These are phyloP conservation scores for Conomelus anceps DNA, from an alignment of 2,888 invertebrate genomes.

Conservation along the genomic window DNA sequence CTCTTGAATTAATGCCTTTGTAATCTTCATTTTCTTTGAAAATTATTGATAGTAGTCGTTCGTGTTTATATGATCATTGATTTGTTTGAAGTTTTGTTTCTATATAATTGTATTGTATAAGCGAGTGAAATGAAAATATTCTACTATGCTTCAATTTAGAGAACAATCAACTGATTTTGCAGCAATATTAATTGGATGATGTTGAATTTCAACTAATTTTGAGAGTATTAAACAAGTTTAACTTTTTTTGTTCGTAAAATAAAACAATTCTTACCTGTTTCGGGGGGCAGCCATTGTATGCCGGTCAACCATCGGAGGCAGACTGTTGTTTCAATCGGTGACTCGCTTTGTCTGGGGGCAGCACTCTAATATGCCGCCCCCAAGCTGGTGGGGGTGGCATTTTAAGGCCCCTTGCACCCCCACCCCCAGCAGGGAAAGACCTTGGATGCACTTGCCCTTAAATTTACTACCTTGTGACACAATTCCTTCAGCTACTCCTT, in stretches of 20 bases:
- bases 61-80: no score
- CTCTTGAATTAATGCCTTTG: no score
- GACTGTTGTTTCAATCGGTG: background rate
- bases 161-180: no score
- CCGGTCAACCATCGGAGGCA: background rate
- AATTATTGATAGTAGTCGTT: no score
- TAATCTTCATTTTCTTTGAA: no score
- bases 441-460: background rate
- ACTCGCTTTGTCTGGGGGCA: background rate
- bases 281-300: background rate
- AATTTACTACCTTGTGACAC: background rate
- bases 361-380: background rate
- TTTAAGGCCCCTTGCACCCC: background rate
- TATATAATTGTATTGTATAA: no score
- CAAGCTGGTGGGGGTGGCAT: background rate
- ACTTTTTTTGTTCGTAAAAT: background rate
- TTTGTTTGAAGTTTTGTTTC: no score
- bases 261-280: background rate
- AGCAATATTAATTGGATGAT: no score
- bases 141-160: no score
- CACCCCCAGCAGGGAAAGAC: background rate
- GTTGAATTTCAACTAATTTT: no score
- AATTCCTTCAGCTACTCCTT: background rate
- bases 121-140: no score
- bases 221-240: no score